Conservation (phyloP, 2,113 vertebrate genomes). For the Lasiurus borealis region DNA sequence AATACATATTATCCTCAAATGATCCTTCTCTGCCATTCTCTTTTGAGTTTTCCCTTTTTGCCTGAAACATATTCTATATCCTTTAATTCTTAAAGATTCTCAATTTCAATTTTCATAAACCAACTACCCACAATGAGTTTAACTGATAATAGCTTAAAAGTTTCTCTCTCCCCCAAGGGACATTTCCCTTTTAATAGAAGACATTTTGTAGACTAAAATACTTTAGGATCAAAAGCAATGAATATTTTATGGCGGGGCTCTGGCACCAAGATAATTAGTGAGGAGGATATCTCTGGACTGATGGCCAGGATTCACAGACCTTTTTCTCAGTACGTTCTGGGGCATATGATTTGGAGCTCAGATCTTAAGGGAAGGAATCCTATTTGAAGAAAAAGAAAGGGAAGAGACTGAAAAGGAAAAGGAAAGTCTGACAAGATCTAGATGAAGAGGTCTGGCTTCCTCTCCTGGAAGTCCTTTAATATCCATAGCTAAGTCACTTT, state of each 20-base stretch:
- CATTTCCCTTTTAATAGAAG: slow-evolving; percentile 71
- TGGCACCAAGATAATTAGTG: slow-evolving; percentile 51
- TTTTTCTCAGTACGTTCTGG: slow-evolving; percentile 26
- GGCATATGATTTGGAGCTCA: not conserved
- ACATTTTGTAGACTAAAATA: slow-evolving; percentile 65
- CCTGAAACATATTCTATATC: slow-evolving; percentile 5
- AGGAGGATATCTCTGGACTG: not conserved
- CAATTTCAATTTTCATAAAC: slow-evolving; percentile 66
- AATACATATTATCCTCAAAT: not conserved
- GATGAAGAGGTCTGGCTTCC: not conserved
- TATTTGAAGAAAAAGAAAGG: not conserved
- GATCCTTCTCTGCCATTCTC: not conserved
- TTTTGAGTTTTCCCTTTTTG: not conserved
- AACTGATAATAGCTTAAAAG: slow-evolving; percentile 68
- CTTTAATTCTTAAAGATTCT: slow-evolving; percentile 57
- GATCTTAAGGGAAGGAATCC: slow-evolving; percentile 1
- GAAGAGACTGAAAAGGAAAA: not conserved
- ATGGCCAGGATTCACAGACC: not conserved
- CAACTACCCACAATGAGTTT: slow-evolving; percentile 53
- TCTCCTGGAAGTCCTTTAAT: not conserved
- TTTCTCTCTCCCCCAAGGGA: slow-evolving; percentile 45
- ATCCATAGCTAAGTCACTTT: not conserved
- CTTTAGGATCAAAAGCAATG: slow-evolving; percentile 65
- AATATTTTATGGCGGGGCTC: slow-evolving; percentile 70
- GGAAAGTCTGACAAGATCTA: not conserved